Evolutionary conservation across 2,797 vertebrate genomes (phyloP).

Genomic region (Arctocebus calabarensis): DNA sequence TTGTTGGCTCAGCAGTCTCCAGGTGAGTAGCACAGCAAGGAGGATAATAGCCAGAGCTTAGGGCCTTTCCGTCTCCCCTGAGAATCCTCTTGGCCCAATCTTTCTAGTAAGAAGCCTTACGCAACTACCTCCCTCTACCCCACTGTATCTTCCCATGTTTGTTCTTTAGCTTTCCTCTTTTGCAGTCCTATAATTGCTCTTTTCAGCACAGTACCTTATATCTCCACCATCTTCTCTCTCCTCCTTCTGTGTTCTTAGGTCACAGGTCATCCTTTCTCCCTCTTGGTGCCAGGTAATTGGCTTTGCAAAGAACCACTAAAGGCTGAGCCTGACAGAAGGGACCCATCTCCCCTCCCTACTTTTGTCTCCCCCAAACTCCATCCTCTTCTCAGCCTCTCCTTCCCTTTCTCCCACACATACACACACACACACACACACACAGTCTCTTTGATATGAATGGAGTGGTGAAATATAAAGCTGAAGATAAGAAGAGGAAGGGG

Average conservation of each 20-base stretch:
- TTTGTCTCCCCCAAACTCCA: background rate
- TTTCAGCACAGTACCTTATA: background rate
- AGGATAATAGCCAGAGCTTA: background rate
- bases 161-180: background rate
- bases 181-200: background rate
- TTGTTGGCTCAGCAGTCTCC: slow-evolving; percentile 84
- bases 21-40: slow-evolving; percentile 77
- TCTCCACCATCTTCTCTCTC: background rate
- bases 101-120: background rate
- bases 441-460: background rate
- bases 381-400: background rate
- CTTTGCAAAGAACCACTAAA: background rate
- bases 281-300: background rate
- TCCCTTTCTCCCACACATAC: background rate
- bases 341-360: background rate
- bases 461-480: background rate
- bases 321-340: background rate
- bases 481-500: background rate
- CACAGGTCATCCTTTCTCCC: background rate
- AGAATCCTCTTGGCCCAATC: background rate
- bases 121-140: background rate
- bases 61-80: background rate
- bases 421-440: background rate
- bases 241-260: background rate
- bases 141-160: background rate